Evolutionary conservation across 2,113 vertebrate species (phyloP).

Genomic region (Merops nubicus): DNA sequence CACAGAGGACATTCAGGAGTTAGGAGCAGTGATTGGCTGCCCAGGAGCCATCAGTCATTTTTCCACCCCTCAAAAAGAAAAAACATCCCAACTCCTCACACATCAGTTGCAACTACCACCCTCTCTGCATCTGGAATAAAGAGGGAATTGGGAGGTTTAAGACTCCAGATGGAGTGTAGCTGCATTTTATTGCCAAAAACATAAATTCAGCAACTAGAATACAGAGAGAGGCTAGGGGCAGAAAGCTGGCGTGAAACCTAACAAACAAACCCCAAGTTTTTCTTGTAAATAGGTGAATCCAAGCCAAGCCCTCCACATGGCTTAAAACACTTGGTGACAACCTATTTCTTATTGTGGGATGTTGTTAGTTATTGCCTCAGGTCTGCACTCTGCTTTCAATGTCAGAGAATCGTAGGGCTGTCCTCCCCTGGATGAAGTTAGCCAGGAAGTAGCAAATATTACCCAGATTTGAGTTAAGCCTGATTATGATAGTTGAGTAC

Average conservation of each 20-base stretch:
- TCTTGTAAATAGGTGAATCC: background rate
- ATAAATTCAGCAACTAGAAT: background rate
- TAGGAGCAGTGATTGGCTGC: background rate
- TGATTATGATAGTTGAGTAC: rapidly evolving
- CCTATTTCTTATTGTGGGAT: background rate
- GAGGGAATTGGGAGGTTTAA: background rate
- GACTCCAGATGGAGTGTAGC: background rate
- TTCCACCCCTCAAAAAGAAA: background rate
- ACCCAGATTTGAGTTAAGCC: background rate
- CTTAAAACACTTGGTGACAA: background rate
- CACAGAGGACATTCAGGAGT: background rate
- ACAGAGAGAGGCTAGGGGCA: background rate
- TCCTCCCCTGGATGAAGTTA: background rate
- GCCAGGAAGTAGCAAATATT: rapidly evolving
- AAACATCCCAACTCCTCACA: background rate
- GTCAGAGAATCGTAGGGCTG: rapidly evolving
- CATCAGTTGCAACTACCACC: background rate
- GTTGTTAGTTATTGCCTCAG: background rate
- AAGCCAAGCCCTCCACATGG: background rate
- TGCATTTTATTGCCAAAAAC: background rate
- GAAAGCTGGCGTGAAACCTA: background rate
- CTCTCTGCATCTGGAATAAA: background rate
- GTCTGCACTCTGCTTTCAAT: background rate
- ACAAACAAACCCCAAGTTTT: background rate
- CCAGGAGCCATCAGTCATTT: background rate